A percentile compares a stretch with the other conserved stretches of the same genome.
Conservation (phyloP, 2,113 vertebrate genomes). For the Perca fluviatilis region DNA sequence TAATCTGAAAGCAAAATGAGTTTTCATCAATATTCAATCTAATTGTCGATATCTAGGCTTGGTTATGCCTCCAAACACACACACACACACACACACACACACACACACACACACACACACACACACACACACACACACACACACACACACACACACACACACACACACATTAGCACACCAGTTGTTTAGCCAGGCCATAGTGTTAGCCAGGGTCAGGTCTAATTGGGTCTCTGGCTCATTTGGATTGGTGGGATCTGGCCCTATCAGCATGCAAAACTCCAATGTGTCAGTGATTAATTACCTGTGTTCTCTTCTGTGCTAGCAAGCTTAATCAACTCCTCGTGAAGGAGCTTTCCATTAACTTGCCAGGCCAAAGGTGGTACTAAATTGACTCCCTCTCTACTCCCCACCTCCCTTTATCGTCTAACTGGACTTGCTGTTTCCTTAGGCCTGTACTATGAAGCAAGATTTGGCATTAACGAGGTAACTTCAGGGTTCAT, state of each 20-base stretch:
- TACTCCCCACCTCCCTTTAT: neutral
- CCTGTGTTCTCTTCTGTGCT: conserved; percentile 69
- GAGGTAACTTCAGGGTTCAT: too few relatives aligned
- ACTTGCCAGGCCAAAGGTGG: conserved; percentile 67
- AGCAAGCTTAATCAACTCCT: conserved; percentile 80
- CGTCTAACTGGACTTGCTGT: conserved; percentile 16
- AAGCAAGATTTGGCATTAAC: too few relatives aligned
- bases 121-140: neutral
- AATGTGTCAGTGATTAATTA: conserved; percentile 84
- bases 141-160: neutral
- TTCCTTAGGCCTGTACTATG: neutral
- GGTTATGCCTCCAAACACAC: neutral
- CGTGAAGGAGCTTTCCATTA: conserved; percentile 76
- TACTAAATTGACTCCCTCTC: conserved; percentile 63
- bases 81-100: neutral
- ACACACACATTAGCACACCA: conserved; percentile 10
- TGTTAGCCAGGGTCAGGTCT: conserved; percentile 47
- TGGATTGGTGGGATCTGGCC: conserved; percentile 61
- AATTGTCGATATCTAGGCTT: neutral
- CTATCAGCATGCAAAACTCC: conserved; percentile 60
- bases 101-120: conserved; percentile 4
- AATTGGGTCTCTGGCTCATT: conserved; percentile 49
- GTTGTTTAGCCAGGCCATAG: conserved; percentile 33
- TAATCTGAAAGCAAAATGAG: neutral
- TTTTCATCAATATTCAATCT: neutral